Evolutionary conservation across 2,113 vertebrate species (phyloP).

Genomic region (Callospermophilus lateralis): DNA sequence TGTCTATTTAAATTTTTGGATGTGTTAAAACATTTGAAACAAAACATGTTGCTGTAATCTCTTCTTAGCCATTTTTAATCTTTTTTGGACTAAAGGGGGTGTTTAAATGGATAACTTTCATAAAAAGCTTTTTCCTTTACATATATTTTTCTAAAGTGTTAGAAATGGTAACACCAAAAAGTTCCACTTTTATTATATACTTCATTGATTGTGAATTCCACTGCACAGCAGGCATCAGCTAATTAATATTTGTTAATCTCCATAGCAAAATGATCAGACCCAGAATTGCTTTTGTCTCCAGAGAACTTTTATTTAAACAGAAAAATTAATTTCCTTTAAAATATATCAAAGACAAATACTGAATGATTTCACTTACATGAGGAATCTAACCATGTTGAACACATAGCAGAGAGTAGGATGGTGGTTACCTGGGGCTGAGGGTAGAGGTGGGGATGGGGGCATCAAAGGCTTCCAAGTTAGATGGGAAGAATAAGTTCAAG

Average conservation of each 20-base stretch:
- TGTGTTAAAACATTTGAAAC: not conserved
- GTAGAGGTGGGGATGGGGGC: too few species aligned
- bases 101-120: slow-evolving; percentile 6
- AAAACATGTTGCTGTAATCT: not conserved
- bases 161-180: not conserved
- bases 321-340: slow-evolving; percentile 58
- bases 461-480: not conserved
- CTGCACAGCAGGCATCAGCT: not conserved
- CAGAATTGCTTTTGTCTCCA: not conserved
- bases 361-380: too few species aligned
- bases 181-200: not conserved
- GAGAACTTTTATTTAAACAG: slow-evolving; percentile 55
- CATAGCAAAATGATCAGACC: not conserved
- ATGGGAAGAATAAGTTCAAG: not conserved
- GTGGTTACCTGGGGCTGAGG: not conserved
- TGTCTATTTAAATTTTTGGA: not conserved
- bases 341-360: not conserved
- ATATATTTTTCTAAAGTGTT: not conserved
- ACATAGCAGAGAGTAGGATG: not conserved
- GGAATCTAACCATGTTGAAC: not conserved
- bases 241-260: slow-evolving; percentile 40
- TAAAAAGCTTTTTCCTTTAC: not conserved
- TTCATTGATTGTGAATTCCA: not conserved
- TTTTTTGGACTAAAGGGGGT: not conserved
- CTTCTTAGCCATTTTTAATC: not conserved